phyloP scores from a whole-genome alignment of 1,140 invertebrate species.

The Melitaea cinxia region DNA sequence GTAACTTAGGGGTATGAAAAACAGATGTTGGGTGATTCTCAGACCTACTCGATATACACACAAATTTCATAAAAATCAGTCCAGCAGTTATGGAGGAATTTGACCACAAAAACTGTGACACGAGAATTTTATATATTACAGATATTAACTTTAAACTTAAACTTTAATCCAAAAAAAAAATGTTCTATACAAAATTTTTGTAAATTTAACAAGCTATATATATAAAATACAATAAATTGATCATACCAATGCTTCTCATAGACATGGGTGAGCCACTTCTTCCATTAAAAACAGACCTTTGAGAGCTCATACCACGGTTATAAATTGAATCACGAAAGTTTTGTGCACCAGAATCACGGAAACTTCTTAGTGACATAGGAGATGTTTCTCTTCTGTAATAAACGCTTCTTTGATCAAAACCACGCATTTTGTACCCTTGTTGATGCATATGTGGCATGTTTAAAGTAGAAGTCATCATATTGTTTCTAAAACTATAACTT shows the following conservation, averaged over 20 bases:
- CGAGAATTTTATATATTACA: no score
- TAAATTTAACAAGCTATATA: no score
- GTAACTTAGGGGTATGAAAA: no score
- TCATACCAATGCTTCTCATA: constrained; percentile 58
- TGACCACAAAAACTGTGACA: no score
- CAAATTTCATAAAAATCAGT: no score
- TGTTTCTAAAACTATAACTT: constrained; percentile 39
- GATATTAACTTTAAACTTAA: no score
- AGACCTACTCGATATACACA: no score
- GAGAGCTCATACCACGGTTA: constrained; percentile 42
- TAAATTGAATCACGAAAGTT: constrained; percentile 47
- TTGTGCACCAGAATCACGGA: constrained; percentile 39
- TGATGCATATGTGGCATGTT: constrained; percentile 39
- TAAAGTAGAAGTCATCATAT: constrained; percentile 42
- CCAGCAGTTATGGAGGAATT: no score
- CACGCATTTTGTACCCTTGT: constrained; percentile 38
- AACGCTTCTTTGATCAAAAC: constrained; percentile 49
- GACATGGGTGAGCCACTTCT: constrained; percentile 62
- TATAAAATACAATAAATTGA: neutral
- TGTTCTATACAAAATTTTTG: no score
- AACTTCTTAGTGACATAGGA: constrained; percentile 59
- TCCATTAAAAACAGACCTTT: constrained; percentile 53
- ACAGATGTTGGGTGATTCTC: no score
- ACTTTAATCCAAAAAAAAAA: no score
- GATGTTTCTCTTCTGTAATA: constrained; percentile 54